Base-by-base conservation (phyloP, 1,140 invertebrate genomes). In the Streblospio benedicti region DNA sequence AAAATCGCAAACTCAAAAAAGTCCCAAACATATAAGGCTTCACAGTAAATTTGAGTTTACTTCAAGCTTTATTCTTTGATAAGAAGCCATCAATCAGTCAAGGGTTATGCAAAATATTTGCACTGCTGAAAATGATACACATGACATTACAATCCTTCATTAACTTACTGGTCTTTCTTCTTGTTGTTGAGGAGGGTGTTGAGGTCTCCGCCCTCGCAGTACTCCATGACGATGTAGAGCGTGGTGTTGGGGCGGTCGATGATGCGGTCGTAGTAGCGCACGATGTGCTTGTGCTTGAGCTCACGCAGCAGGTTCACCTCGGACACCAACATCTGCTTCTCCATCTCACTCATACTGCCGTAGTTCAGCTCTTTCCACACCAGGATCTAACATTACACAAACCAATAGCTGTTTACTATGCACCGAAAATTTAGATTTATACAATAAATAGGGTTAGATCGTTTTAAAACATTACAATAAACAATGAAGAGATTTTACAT, bases 361-460 rank as follows among this genome's bases (percentile, higher is more conserved):
- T 75, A 77, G 50, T 77, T 74, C 62, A 77, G 69, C 57, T 76
- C 72, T 51, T 77, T 77, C 74, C 74, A 77, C 4, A 75, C 74
- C 57, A 74, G 62, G 0, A 77, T 61, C 75, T 77, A 28, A n/a
- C 62, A n/a, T n/a, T n/a, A n/a, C 57, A 57, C 6, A 31, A 54
- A 27, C 20, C 58, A 51, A 32, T 53, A 32, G 14, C 20, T 31
- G 5, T 6, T 6, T 6, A 23, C n/a, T n/a, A n/a, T 16, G 12
- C 47, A 16, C 20, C 25, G 20, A 9, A 9, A 14, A 12, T 9
- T 9, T 49, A 49, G 9, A 23, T 9, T 23, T 16, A 12, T 9
- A 49, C 9, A 9, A 23, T 14, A 14, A 9, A 12, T 14, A 49
- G 9, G 23, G 12, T 16, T 12, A 12, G 23, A 9, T 14, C 14